phyloP scores from a whole-genome alignment of 2,888 invertebrate species.

The Heteropelma amictum region DNA sequence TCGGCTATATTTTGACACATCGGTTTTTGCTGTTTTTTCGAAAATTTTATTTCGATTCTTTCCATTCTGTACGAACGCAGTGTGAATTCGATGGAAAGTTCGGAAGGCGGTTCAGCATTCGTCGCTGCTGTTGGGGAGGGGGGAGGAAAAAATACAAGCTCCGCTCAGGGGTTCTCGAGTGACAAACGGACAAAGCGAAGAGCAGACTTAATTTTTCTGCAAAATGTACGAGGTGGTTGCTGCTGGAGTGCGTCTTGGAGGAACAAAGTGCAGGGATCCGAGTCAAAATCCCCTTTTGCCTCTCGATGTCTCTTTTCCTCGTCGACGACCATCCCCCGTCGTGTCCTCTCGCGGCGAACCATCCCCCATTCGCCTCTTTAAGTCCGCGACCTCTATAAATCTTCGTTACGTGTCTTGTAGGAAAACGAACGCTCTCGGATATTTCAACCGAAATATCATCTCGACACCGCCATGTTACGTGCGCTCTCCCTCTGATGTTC shows the following conservation, averaged over 20 bases:
- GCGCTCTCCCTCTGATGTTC: constrained; percentile 22
- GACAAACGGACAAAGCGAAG: no score
- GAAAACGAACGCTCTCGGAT: constrained; percentile 57
- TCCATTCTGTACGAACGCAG: no score
- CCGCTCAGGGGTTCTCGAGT: no score
- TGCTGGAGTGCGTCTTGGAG: constrained; percentile 5
- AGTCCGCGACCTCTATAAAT: constrained; percentile 56
- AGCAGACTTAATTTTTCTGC: not conserved
- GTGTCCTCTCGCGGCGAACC: constrained; percentile 22
- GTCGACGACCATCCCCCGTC: constrained; percentile 3
- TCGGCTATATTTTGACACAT: no score
- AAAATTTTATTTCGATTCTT: no score
- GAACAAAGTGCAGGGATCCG: constrained; percentile 47
- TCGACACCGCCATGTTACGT: constrained; percentile 19
- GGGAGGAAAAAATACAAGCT: no score
- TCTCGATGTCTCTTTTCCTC: constrained; percentile 8
- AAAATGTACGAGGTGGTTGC: not conserved
- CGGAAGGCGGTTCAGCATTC: no score
- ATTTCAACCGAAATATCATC: constrained; percentile 51
- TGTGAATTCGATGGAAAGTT: no score
- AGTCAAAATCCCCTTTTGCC: constrained; percentile 49
- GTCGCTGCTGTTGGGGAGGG: no score
- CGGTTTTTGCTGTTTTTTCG: no score
- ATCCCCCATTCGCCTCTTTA: not conserved
- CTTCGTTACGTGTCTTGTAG: constrained; percentile 56